phyloP scores from a whole-genome alignment of 2,797 vertebrate genomes.

The Erethizon dorsatum region DNA sequence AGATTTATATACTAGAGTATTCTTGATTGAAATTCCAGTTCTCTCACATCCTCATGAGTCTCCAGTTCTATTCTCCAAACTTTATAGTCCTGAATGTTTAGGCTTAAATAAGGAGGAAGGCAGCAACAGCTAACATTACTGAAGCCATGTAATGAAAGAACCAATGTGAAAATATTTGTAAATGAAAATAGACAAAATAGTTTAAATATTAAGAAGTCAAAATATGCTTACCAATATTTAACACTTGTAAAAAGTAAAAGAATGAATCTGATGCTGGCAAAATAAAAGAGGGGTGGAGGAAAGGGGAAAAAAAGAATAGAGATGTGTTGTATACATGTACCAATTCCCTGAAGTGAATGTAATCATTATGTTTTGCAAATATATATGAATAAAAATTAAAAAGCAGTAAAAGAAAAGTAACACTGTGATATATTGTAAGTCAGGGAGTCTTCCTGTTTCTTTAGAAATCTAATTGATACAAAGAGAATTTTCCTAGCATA shows the following conservation, averaged over 20 bases:
- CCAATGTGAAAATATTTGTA: background rate
- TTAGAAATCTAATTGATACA: conserved; percentile 11
- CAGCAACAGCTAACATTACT: background rate
- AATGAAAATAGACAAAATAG: background rate
- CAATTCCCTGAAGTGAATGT: background rate
- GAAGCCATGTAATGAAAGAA: background rate
- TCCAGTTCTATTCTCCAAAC: background rate
- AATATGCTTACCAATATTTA: background rate
- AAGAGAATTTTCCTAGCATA: background rate
- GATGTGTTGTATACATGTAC: background rate
- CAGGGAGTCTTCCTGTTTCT: background rate
- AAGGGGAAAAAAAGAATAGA: background rate
- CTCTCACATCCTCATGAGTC: background rate
- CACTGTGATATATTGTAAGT: background rate
- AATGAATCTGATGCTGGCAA: background rate
- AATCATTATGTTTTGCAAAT: background rate
- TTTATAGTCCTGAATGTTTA: background rate
- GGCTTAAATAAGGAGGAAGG: background rate
- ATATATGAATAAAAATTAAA: background rate
- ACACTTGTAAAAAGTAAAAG: background rate
- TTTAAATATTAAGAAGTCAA: background rate
- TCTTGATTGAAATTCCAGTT: background rate
- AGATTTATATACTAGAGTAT: background rate
- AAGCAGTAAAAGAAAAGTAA: background rate
- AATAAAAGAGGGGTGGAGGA: background rate